Evolutionary conservation across 53 echinoderm and acorn worm species (phyloP).

Genomic region (Patiria pectinifera): DNA sequence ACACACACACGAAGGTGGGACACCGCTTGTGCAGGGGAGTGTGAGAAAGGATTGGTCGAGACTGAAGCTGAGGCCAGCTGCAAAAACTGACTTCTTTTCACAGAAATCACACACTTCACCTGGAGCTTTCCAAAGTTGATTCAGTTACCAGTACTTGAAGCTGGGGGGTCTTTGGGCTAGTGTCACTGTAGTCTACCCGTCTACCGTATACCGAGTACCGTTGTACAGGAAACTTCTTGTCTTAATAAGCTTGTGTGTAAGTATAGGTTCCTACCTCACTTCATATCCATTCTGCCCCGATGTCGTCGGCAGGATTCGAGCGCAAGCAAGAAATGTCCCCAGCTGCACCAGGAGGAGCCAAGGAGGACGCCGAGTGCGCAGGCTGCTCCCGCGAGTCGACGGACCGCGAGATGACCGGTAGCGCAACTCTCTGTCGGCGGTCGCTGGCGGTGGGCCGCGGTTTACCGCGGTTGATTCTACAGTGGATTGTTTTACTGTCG

Average conservation of each 20-base stretch:
- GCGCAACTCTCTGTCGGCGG: not conserved
- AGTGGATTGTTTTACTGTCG: conserved; percentile 34
- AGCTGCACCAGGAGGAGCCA: not conserved
- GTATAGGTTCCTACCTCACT: too few relatives aligned
- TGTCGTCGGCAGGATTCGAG: not conserved
- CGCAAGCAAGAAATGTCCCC: not conserved
- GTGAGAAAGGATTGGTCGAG: not conserved
- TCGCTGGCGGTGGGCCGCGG: not conserved
- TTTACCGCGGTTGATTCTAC: not conserved
- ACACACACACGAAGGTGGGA: not conserved
- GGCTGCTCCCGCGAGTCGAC: not conserved
- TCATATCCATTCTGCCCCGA: not conserved
- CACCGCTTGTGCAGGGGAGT: not conserved
- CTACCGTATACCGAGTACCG: too few relatives aligned
- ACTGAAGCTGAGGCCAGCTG: not conserved
- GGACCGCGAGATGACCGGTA: not conserved
- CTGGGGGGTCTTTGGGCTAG: not conserved
- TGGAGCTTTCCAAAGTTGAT: not conserved
- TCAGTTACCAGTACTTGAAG: not conserved
- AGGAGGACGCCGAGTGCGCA: not conserved
- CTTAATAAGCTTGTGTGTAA: too few relatives aligned
- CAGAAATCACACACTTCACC: conserved; percentile 4
- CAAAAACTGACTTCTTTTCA: conserved; percentile 3
- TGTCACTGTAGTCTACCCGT: not conserved
- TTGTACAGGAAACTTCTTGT: too few relatives aligned